These are phyloP conservation scores for Amphiprion percula DNA, from an alignment of 2,113 vertebrate species.

Conservation along the genomic window DNA sequence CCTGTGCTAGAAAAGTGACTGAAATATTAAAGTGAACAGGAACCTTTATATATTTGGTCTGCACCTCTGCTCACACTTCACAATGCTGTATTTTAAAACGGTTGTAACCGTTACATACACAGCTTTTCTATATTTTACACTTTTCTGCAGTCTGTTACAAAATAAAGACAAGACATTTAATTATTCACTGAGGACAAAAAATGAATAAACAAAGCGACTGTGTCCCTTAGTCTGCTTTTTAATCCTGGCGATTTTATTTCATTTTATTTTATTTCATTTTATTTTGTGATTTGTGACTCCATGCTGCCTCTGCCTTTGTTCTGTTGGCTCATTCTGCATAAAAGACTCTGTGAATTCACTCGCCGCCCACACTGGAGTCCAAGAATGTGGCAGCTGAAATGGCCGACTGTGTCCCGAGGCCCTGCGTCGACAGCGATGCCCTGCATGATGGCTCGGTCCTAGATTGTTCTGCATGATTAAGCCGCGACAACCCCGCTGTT, in stretches of 20 bases:
- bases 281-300: conserved; percentile 30
- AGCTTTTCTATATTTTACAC: too few species aligned
- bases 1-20: too few species aligned
- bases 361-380: conserved; percentile 66
- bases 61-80: too few species aligned
- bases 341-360: conserved; percentile 77
- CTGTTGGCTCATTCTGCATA: conserved; percentile 48
- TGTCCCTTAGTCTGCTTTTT: neutral
- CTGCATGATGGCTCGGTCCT: conserved; percentile 50
- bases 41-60: too few species aligned
- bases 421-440: conserved; percentile 49
- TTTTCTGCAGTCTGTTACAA: too few species aligned
- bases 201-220: neutral
- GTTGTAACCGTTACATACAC: too few species aligned
- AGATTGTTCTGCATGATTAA: conserved; percentile 76
- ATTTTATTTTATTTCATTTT: conserved; percentile 4
- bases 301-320: conserved; percentile 62
- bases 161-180: too few species aligned
- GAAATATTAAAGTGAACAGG: too few species aligned
- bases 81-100: too few species aligned
- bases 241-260: neutral
- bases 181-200: too few species aligned
- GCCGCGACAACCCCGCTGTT: conserved; percentile 9
- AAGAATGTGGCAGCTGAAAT: conserved; percentile 77
- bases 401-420: conserved; percentile 68